Conservation (phyloP, 2,888 invertebrate genomes). For the Maniola hyperantus region DNA sequence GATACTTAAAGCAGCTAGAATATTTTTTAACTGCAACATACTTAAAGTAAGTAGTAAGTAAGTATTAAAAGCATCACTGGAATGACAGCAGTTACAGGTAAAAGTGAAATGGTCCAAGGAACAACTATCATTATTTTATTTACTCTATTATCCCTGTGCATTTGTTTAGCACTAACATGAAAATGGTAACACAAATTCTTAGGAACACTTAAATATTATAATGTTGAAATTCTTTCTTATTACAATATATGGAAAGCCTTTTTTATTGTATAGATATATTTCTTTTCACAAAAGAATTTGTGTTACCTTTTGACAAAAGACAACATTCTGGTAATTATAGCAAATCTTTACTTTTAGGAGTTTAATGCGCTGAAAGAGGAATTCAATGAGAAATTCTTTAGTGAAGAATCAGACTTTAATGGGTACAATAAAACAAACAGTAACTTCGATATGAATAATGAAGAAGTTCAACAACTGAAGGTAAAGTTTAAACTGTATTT, state of each 20-base stretch:
- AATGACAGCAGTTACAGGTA: constrained; percentile 23
- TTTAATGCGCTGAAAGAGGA: constrained; percentile 72
- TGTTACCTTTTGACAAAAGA: background rate
- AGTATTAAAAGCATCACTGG: constrained; percentile 16
- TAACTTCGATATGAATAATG: constrained; percentile 47
- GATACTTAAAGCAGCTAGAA: background rate
- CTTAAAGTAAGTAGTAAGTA: constrained; percentile 18
- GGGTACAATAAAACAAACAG: constrained; percentile 49
- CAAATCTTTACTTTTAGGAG: constrained; percentile 60
- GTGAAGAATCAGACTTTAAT: constrained; percentile 60
- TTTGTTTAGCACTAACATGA: background rate
- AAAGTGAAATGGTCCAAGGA: constrained; percentile 1
- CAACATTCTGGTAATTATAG: constrained; percentile 11
- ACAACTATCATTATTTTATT: constrained; percentile 2
- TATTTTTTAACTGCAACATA: background rate
- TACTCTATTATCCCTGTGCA: background rate
- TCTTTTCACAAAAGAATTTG: constrained; percentile 12
- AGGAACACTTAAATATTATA: background rate
- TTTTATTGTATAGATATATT: background rate
- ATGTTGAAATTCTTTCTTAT: background rate
- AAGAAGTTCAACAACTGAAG: constrained; percentile 63
- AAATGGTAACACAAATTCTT: constrained; percentile 9
- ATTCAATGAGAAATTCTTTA: constrained; percentile 70
- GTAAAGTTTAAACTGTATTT: constrained; percentile 48
- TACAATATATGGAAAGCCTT: background rate